phyloP scores from a whole-genome alignment of 2,113 vertebrate species.

The Salvator merianae region DNA sequence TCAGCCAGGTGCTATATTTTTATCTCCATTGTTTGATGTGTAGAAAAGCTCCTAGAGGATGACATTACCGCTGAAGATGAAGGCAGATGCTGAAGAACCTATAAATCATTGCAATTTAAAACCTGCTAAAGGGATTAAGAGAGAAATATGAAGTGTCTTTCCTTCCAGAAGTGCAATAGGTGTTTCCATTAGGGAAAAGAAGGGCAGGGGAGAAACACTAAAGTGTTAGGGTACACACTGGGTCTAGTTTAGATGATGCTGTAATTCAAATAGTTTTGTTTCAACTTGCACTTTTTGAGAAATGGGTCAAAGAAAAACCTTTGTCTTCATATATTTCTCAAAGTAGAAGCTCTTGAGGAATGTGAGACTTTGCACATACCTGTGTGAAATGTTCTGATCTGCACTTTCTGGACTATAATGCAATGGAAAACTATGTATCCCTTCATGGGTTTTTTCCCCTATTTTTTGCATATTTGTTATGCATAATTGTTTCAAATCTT shows the following conservation, averaged over 20 bases:
- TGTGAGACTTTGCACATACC: neutral
- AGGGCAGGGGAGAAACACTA: slow-evolving; percentile 37
- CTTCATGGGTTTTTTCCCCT: no score
- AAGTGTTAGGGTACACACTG: slow-evolving; percentile 25
- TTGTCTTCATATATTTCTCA: neutral
- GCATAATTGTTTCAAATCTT: no score
- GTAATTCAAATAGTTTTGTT: slow-evolving; percentile 49
- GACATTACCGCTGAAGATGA: slow-evolving; percentile 45
- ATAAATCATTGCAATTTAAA: slow-evolving; percentile 46
- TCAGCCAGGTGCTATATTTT: slow-evolving; percentile 56
- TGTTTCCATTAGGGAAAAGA: slow-evolving; percentile 49
- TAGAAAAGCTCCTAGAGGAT: slow-evolving; percentile 54
- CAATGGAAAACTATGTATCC: no score
- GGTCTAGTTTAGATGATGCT: neutral
- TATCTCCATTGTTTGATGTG: slow-evolving; percentile 52
- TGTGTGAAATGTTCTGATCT: neutral
- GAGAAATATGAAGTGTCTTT: slow-evolving; percentile 44
- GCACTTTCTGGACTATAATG: neutral
- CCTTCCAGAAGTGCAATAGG: neutral
- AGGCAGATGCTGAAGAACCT: slow-evolving; percentile 50
- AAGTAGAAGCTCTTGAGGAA: neutral
- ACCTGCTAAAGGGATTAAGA: slow-evolving; percentile 53
- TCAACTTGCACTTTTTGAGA: slow-evolving; percentile 40
- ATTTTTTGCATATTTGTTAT: no score
- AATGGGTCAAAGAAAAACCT: slow-evolving; percentile 28